Conservation (phyloP, 2,113 vertebrate genomes). For the Dromaius novaehollandiae region DNA sequence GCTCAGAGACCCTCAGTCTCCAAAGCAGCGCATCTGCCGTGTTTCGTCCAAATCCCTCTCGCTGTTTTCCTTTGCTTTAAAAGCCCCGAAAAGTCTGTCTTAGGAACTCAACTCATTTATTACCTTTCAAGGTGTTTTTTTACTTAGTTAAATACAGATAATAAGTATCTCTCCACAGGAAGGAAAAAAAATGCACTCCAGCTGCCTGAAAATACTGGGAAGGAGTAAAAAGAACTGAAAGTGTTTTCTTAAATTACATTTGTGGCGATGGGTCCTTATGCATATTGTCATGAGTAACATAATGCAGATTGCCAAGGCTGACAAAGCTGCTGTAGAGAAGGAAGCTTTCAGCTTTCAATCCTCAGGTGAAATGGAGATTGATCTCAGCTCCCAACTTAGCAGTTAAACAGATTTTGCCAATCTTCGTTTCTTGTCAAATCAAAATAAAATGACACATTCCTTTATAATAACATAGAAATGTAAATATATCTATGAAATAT, state of each 20-base stretch:
- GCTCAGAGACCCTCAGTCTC: neutral
- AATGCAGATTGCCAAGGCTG: constrained; percentile 44
- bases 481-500: neutral
- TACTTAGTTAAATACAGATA: constrained; percentile 3
- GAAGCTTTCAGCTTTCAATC: constrained; percentile 21
- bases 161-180: neutral
- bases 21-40: neutral
- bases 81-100: neutral
- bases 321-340: constrained; percentile 52
- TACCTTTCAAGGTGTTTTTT: neutral
- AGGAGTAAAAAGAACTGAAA: constrained; percentile 34
- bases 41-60: neutral
- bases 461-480: constrained; percentile 19
- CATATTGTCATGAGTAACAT: constrained; percentile 37
- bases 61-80: neutral
- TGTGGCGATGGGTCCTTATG: constrained; percentile 21
- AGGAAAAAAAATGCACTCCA: neutral
- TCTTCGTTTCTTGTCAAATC: constrained; percentile 24
- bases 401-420: constrained; percentile 37
- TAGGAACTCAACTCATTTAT: neutral
- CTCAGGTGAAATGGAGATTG: constrained; percentile 20
- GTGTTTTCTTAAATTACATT: constrained; percentile 31
- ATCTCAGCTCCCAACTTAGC: neutral
- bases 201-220: constrained; percentile 6
- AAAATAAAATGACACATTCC: neutral